Evolutionary conservation across 64 coral and sea anemone genomes (phyloP).

Genomic region (Acropora tenuis): DNA sequence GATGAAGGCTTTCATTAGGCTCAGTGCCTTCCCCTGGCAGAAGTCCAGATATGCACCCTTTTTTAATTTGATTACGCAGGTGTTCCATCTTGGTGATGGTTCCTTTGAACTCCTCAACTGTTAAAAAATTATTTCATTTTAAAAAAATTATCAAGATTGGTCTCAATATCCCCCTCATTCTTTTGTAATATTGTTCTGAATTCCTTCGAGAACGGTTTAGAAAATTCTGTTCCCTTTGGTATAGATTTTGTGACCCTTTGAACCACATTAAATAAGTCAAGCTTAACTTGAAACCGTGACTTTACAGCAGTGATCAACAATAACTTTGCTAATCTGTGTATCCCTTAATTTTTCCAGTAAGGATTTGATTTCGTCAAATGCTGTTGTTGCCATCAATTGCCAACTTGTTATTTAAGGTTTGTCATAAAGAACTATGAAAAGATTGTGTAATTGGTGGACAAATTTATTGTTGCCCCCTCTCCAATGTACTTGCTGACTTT

Average conservation of each 20-base stretch:
- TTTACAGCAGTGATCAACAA: constrained; percentile 53
- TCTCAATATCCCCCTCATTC: constrained; percentile 51
- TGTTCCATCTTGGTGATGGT: not conserved
- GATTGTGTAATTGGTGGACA: constrained; percentile 70
- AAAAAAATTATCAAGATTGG: constrained; percentile 56
- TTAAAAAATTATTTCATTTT: constrained; percentile 28
- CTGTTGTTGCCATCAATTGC: constrained; percentile 48
- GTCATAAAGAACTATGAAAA: constrained; percentile 74
- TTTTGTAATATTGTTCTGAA: constrained; percentile 34
- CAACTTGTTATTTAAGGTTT: constrained; percentile 49
- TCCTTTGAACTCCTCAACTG: not conserved
- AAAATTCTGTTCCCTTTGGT: not conserved
- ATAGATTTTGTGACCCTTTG: constrained; percentile 34
- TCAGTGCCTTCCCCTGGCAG: not conserved
- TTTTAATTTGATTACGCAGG: not conserved
- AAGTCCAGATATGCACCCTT: constrained; percentile 15
- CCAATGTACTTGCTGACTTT: constrained; percentile 82
- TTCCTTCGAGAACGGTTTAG: constrained; percentile 32
- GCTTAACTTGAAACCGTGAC: not conserved
- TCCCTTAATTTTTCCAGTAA: constrained; percentile 26
- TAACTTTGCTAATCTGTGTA: not conserved
- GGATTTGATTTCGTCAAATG: constrained; percentile 60
- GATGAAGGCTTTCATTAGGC: not conserved
- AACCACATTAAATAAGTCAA: constrained; percentile 61
- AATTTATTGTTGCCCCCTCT: constrained; percentile 37